Conservation (phyloP, 2,797 vertebrate genomes). For the Atherinosoma microstoma region DNA sequence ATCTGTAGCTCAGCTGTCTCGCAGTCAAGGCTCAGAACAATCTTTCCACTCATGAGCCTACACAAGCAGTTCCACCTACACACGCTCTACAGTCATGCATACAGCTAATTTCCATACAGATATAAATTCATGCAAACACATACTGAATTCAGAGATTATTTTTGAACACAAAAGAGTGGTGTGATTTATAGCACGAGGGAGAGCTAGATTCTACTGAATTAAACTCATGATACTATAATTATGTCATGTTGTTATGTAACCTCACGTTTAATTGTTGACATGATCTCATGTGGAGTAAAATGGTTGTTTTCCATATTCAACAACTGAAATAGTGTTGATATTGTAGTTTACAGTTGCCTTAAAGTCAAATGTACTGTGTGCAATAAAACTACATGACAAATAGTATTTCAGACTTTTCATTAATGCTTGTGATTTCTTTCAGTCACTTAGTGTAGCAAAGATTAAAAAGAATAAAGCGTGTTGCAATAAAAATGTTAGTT, state of each 20-base stretch:
- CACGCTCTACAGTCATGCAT: conserved; percentile 38
- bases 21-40: conserved; percentile 52
- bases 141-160: conserved; percentile 31
- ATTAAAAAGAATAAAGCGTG: not conserved
- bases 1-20: conserved; percentile 41
- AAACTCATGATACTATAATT: conserved; percentile 26
- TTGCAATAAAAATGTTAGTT: not conserved
- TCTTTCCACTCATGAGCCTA: conserved; percentile 52
- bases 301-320: not conserved
- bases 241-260: not conserved
- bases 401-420: not conserved
- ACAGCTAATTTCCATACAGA: conserved; percentile 31
- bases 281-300: conserved; percentile 15
- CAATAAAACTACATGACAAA: not conserved
- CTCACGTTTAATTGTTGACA: conserved; percentile 10
- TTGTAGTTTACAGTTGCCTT: not conserved
- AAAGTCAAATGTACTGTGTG: not conserved
- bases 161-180: conserved; percentile 19
- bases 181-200: conserved; percentile 16
- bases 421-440: not conserved
- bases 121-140: conserved; percentile 27
- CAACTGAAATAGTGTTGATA: not conserved
- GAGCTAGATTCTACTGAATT: conserved; percentile 36
- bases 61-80: conserved; percentile 57
- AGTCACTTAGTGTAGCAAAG: not conserved